Conservation (phyloP, 2,113 vertebrate genomes). For the Gavialis gangeticus region DNA sequence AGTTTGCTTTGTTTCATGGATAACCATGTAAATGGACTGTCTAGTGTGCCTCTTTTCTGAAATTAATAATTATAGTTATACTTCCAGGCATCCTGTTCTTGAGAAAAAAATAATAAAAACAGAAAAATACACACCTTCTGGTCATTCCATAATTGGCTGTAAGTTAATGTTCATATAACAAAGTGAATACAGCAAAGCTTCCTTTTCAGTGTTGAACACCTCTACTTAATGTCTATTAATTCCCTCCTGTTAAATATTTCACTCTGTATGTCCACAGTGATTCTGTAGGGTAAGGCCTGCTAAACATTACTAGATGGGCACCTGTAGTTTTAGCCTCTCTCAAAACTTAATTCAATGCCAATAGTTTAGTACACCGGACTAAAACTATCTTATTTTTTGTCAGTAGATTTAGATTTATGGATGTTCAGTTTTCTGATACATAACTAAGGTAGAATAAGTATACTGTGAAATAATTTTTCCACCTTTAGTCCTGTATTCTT, state of each 20-base stretch:
- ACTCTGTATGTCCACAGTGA: fast-evolving
- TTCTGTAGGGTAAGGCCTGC: not conserved
- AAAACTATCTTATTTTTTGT: not conserved
- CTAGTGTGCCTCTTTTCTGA: not conserved
- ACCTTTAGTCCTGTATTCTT: not conserved
- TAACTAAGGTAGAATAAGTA: not conserved
- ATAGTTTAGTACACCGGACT: not conserved
- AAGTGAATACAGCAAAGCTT: not conserved
- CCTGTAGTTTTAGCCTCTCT: not conserved
- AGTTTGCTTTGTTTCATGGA: constrained; percentile 7
- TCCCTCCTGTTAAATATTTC: not conserved
- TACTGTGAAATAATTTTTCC: not conserved
- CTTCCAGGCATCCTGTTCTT: not conserved
- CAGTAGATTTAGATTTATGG: not conserved
- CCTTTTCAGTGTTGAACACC: not conserved
- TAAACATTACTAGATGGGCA: not conserved
- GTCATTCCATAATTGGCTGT: not conserved
- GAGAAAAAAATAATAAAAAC: not conserved
- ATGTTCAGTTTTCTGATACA: not conserved
- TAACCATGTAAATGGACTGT: constrained; percentile 13
- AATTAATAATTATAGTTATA: not conserved
- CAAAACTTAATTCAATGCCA: not conserved
- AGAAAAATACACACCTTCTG: not conserved
- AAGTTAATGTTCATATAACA: not conserved
- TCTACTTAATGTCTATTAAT: not conserved